Base-by-base conservation (phyloP, 2,113 vertebrate genomes). In the Eubucco bourcierii region DNA sequence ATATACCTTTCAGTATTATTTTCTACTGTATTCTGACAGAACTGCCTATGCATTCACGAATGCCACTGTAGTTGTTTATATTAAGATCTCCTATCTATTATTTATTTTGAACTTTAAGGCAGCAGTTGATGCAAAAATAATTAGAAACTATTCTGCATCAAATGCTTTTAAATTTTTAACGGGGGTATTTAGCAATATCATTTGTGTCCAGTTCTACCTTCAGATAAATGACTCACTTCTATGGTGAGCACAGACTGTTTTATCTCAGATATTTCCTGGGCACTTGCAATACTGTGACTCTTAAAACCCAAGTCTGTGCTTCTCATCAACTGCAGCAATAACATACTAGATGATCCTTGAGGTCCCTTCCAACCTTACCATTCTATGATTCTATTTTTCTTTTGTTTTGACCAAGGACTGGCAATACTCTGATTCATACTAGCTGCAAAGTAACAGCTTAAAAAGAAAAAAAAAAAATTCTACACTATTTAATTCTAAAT, bases 401-500 rank as follows among this genome's bases (percentile, higher is more conserved):
- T 76, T 96, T 63, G 4, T 78, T 87, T 88, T 84, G 86, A 94
- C 89, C 87, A 56, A 27, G 71, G 65, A 56, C 74, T 93, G 88
- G 94, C 91, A 87, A 86, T 71, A 60, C 71, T 16, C n/a, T 89
- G 88, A 84, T 80, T 41, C 74, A 83, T 75, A 79, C 91, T 76
- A 93, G 31, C 78, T 94, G 73, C 60, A 95, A 94, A 94, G 65
- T 65, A 95, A 86, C 86, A 93, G 61, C 82, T 83, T 67, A 34
- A 79, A 77, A 84, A 92, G 85, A 81, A 81, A 81, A 79, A 67
- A 84, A 41, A 13, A 41, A 41, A 85, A 88, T 52, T 37, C 67
- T 79, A 93, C 82, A 65, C 90, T 97, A 85, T 96, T 98, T 98
- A 96, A 98, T 97, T 98, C 96, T 93, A 97, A 97, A 96, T 90